Conservation (phyloP, 2,113 vertebrate species). For the Epinephelus lanceolatus region DNA sequence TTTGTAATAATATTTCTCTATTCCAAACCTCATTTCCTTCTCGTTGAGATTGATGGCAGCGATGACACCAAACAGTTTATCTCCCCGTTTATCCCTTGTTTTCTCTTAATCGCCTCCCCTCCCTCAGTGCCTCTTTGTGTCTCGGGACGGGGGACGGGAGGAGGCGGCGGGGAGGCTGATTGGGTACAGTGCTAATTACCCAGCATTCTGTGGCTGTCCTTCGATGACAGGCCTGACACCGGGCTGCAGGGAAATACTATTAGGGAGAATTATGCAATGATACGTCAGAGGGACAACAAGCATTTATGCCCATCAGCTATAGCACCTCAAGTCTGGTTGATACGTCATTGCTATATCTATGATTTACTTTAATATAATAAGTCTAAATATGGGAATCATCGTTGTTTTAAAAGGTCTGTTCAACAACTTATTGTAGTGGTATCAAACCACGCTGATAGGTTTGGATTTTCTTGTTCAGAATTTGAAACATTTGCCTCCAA, state of each 20-base stretch:
- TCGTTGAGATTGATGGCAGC: constrained; percentile 88
- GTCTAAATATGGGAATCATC: not conserved
- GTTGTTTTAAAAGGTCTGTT: not conserved
- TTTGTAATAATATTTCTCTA: constrained; percentile 90
- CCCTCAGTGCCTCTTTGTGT: constrained; percentile 74
- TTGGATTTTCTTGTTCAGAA: not conserved
- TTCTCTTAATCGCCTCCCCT: constrained; percentile 85
- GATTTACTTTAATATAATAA: not conserved
- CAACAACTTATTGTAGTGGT: not conserved
- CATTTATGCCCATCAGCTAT: constrained; percentile 7
- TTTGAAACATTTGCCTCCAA: not conserved
- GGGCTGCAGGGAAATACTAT: constrained; percentile 71
- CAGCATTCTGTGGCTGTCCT: constrained; percentile 61
- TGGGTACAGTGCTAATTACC: constrained; percentile 84
- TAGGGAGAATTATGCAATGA: constrained; percentile 70
- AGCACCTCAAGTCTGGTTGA: constrained; percentile 3
- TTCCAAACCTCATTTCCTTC: constrained; percentile 87
- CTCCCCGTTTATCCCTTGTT: constrained; percentile 87
- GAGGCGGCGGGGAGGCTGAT: constrained; percentile 73
- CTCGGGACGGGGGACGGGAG: constrained; percentile 60
- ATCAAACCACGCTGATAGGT: not conserved
- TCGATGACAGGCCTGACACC: constrained; percentile 69
- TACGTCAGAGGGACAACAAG: constrained; percentile 46
- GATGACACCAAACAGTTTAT: constrained; percentile 90
- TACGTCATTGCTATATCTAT: not conserved